phyloP scores from a whole-genome alignment of 2,797 vertebrate genomes.

The Podarcis lilfordi region DNA sequence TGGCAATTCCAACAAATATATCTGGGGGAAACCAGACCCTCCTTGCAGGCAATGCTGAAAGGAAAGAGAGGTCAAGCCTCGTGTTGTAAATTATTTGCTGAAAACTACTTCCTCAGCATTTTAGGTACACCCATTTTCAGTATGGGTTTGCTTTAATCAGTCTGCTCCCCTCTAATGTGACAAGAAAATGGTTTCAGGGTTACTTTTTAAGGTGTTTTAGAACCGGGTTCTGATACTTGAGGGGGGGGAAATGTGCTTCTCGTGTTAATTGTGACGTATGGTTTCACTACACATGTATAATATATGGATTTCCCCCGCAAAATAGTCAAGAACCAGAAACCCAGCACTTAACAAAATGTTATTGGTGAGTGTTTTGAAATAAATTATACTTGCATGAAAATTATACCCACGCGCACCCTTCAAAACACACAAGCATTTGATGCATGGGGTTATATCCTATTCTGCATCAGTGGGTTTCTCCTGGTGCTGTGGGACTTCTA shows the following conservation, averaged over 20 bases:
- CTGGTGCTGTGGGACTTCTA: too few relatives aligned
- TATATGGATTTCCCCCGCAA: background rate
- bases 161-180: slow-evolving; percentile 30
- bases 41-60: slow-evolving; percentile 8
- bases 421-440: background rate
- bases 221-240: background rate
- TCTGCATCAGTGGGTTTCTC: too few relatives aligned
- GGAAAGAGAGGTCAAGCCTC: slow-evolving; percentile 42
- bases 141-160: slow-evolving; percentile 2
- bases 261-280: background rate
- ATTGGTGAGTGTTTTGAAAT: background rate
- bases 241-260: background rate
- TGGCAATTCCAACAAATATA: slow-evolving; percentile 38
- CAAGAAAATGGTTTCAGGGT: background rate
- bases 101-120: slow-evolving; percentile 49
- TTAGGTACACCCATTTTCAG: slow-evolving; percentile 18
- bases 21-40: slow-evolving; percentile 11
- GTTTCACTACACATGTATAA: background rate
- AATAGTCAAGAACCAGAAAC: background rate
- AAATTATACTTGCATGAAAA: background rate
- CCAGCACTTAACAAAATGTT: background rate
- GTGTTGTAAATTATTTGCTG: slow-evolving; percentile 47
- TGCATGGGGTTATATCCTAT: background rate
- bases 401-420: background rate
- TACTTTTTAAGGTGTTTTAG: slow-evolving; percentile 4